Evolutionary conservation across 2,888 invertebrate species (phyloP), one percentile per base, ranked within the genome.

Genomic region (Rhorus exstirpatorius): DNA sequence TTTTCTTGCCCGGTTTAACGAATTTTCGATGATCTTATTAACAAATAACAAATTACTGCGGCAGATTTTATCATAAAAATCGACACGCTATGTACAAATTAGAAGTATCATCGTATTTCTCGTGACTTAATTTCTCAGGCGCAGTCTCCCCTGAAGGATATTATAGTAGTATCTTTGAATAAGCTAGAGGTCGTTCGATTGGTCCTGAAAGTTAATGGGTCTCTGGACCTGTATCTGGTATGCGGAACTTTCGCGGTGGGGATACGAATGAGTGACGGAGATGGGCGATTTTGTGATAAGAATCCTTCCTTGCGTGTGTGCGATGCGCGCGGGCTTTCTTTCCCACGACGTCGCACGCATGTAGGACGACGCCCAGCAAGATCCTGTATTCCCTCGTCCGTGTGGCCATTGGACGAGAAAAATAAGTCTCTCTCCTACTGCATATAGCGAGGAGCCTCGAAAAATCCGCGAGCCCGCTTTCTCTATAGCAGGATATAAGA

Each of bases 391-490:
- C 51, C 60, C 14, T 65, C n/a, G 35, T 26, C 71, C 53, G 63
- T 70, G 53, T 74, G 60, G 65, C 78, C 53, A 84, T 84, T 84
- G 80, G 83, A 71, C 38, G 83, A 74, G 26, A 70, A 71, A 58
- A 77, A 70, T 17, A 41, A 77, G 35, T 63, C 24, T 61, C 53
- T 65, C 70, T 65, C 21, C 79, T 51, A 70, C 76, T 79, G 79
- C 76, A 63, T 65, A 76, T n/a, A n/a, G n/a, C 75, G 68, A 70
- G 67, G 60, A 76, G 76, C 68, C 58, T 26, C 74, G 55, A 60
- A 41, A 75, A 68, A 68, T n/a, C n/a, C 49, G 3, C 44, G 31
- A 17, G 17, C 44, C 53, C 55, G 58, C 60, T 63, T 63, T 58
- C 68, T 41, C 63, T n/a, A 51, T 46, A 58, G 51, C 46, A 67